Evolutionary conservation across 2,113 vertebrate genomes (phyloP).

Genomic region (Apodemus speciosus): DNA sequence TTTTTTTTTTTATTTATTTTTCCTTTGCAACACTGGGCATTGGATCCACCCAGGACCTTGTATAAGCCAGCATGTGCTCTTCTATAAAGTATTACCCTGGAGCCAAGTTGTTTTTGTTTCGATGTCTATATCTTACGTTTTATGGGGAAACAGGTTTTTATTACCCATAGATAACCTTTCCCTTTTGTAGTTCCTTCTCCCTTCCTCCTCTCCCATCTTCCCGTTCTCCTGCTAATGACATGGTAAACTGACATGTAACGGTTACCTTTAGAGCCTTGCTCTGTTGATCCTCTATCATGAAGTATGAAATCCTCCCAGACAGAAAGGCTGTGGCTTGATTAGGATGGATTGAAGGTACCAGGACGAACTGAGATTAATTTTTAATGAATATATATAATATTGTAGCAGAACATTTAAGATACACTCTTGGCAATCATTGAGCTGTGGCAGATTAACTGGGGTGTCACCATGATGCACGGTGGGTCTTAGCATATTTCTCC

Average conservation of each 20-base stretch:
- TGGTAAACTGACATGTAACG: not conserved
- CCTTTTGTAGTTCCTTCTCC: not conserved
- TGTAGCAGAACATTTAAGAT: not conserved
- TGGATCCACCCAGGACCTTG: not conserved
- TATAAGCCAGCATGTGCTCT: no score
- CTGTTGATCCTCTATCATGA: not conserved
- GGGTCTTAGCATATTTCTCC: not conserved
- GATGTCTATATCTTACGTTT: conserved; percentile 33
- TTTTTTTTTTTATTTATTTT: not conserved
- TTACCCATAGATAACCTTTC: not conserved
- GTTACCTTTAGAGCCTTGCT: not conserved
- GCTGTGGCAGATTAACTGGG: not conserved
- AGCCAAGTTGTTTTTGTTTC: not conserved
- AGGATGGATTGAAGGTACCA: conserved; percentile 6
- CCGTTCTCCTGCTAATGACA: not conserved
- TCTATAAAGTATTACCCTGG: not conserved
- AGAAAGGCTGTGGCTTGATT: not conserved
- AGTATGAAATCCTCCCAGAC: not conserved
- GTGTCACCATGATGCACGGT: not conserved
- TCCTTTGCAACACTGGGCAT: not conserved
- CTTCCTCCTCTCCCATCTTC: not conserved
- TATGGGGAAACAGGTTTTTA: not conserved
- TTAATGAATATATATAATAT: no score
- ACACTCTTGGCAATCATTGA: not conserved
- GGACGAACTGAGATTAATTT: conserved; percentile 10